Percentiles rank a stretch among this genome's conserved stretches.
Evolutionary conservation across 2,888 invertebrate genomes (phyloP).

Genomic region (Oscheius sp.): DNA sequence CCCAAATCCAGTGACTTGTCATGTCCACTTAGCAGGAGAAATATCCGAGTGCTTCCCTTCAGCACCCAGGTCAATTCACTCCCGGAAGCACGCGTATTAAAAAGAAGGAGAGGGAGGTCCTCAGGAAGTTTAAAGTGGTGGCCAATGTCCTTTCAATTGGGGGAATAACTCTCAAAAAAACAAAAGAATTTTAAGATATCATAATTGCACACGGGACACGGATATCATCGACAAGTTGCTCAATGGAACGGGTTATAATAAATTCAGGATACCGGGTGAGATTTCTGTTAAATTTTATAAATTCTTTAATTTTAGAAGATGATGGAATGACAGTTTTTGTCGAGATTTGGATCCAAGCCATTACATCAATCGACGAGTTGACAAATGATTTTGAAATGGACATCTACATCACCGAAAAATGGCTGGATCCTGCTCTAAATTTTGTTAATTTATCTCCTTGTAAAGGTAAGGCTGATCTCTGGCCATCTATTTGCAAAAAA

Average conservation of each 20-base stretch:
- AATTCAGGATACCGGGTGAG: slow-evolving; percentile 70
- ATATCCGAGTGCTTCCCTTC: neutral
- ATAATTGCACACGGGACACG: slow-evolving; percentile 69
- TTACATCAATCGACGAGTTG: slow-evolving; percentile 63
- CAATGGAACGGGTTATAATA: slow-evolving; percentile 73
- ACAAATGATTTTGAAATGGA: slow-evolving; percentile 67
- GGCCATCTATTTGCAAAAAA: neutral
- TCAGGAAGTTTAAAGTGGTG: no score
- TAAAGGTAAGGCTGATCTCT: slow-evolving; percentile 29
- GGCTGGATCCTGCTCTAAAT: slow-evolving; percentile 62
- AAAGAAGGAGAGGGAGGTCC: no score
- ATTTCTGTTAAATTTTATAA: neutral
- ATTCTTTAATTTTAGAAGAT: slow-evolving; percentile 45
- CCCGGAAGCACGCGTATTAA: no score
- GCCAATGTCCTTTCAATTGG: no score
- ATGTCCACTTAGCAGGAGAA: neutral
- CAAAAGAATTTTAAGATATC: slow-evolving; percentile 15
- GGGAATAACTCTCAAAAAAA: neutral
- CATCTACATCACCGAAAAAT: slow-evolving; percentile 64
- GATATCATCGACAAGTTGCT: slow-evolving; percentile 69
- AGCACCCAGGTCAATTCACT: no score
- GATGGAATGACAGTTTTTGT: slow-evolving; percentile 59
- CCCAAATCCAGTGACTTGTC: neutral
- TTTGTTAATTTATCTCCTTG: slow-evolving; percentile 61
- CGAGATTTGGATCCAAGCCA: slow-evolving; percentile 64